phyloP scores from a whole-genome alignment of 2,797 vertebrate genomes.

The Heliangelus exortis region DNA sequence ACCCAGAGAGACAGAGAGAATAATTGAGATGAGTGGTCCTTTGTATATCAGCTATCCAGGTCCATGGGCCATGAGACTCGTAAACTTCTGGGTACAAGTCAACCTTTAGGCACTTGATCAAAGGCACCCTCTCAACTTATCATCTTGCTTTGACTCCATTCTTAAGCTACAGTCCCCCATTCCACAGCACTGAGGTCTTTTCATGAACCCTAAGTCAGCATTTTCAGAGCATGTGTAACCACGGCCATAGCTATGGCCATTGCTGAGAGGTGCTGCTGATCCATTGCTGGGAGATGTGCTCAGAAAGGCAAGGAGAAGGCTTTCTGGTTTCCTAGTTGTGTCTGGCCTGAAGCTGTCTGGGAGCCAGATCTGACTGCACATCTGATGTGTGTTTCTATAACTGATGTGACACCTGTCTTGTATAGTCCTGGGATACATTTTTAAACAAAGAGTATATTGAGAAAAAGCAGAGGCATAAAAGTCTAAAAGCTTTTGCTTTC shows the following conservation, averaged over 20 bases:
- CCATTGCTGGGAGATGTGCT: background rate
- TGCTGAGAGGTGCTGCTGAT: constrained; percentile 24
- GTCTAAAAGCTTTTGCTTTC: background rate
- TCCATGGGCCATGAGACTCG: background rate
- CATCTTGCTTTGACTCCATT: constrained; percentile 3
- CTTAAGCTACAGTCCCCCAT: background rate
- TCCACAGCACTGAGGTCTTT: background rate
- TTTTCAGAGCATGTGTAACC: constrained; percentile 16
- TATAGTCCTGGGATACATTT: background rate
- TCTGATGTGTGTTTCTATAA: constrained; percentile 23
- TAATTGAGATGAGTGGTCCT: constrained; percentile 11
- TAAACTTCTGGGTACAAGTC: background rate
- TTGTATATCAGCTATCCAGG: background rate
- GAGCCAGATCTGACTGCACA: background rate
- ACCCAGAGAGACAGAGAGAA: background rate
- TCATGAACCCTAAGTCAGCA: background rate
- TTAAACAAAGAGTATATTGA: background rate
- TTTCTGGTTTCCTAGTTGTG: background rate
- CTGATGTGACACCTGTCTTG: constrained; percentile 40
- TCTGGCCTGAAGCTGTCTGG: background rate
- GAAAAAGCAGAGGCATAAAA: background rate
- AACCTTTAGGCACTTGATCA: background rate
- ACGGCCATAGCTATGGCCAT: background rate
- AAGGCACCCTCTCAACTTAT: constrained; percentile 12
- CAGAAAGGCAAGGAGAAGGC: background rate